Base-by-base conservation (phyloP, 1,140 invertebrate species). In the Pectinophora gossypiella region DNA sequence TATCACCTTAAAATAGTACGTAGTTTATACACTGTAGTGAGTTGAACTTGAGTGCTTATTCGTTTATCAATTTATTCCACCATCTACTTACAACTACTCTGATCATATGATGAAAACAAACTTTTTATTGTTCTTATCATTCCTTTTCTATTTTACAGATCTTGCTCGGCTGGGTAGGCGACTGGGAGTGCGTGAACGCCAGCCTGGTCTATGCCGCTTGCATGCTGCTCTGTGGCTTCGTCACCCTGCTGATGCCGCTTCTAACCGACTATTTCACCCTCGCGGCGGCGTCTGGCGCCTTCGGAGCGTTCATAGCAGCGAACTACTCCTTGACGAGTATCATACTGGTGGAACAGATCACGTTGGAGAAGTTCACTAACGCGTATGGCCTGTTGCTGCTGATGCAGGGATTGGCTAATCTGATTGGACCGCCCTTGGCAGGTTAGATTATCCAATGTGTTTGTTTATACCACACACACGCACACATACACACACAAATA, bases 271-370 rank as follows among this genome's bases (percentile, higher is more conserved):
- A 95, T 79, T 71, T 81, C 22, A 75, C 85, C 2, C 79, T 96
- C 9, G 92, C 90, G 22, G 76, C 90, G 1, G 88, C 92, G 6
- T 89, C 92, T 35, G 93, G 93, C 38, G 90, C 92, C 13, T 97
- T 96, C 86, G 95, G 95, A 10, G 90, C 96, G 55, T 93, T 94
- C 66, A 96, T 97, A 60, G 94, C 94, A 3, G 95, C 95, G 9
- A 96, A 96, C 77, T 96, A 96, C 84, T 94, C 94, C 6, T 88
- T 97, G 2, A 95, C 95, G 7, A 94, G 94, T 59, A 95, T 96
- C 58, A 96, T 97, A 50, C 88, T 97, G 19, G 95, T 97, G 16
- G 94, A 97, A 69, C 85, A 96, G 57, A 95, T 96, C 51, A 93
- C 94, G 3, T 70, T 97, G 19, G 96, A 98, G 61, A 90, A 93